phyloP scores from a whole-genome alignment of 2,113 vertebrate species.

The Neoarius graeffei region DNA sequence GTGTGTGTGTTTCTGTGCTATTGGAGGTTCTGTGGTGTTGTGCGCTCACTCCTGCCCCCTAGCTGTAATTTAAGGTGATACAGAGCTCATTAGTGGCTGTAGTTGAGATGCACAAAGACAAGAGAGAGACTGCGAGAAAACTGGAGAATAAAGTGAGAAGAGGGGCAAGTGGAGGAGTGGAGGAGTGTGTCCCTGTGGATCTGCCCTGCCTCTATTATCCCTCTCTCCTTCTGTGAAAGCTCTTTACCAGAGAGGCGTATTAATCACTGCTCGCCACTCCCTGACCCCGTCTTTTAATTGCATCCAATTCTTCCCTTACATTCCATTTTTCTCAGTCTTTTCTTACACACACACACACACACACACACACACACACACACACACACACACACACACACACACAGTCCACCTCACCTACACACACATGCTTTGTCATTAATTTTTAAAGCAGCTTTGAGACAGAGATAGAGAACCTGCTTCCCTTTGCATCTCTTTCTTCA shows the following conservation, averaged over 20 bases:
- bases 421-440: neutral
- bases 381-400: neutral
- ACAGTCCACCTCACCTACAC: neutral
- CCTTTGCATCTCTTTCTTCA: neutral
- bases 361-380: neutral
- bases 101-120: conserved; percentile 4
- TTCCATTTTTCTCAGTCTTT: conserved; percentile 40
- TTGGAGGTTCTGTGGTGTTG: neutral
- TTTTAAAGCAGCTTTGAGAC: neutral
- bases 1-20: neutral
- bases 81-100: conserved; percentile 7
- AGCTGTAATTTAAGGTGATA: neutral
- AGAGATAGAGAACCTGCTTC: neutral
- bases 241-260: conserved; percentile 51
- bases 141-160: conserved; percentile 13
- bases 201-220: conserved; percentile 32
- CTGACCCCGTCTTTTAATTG: conserved; percentile 64
- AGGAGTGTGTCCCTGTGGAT: conserved; percentile 21
- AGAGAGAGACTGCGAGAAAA: conserved; percentile 21
- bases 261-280: conserved; percentile 53
- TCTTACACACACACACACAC: neutral
- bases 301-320: conserved; percentile 51
- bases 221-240: conserved; percentile 33
- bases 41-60: conserved; percentile 32
- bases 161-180: conserved; percentile 23